Evolutionary conservation across 2,888 invertebrate genomes (phyloP).

Genomic region (Caenorhabditis wallacei): DNA sequence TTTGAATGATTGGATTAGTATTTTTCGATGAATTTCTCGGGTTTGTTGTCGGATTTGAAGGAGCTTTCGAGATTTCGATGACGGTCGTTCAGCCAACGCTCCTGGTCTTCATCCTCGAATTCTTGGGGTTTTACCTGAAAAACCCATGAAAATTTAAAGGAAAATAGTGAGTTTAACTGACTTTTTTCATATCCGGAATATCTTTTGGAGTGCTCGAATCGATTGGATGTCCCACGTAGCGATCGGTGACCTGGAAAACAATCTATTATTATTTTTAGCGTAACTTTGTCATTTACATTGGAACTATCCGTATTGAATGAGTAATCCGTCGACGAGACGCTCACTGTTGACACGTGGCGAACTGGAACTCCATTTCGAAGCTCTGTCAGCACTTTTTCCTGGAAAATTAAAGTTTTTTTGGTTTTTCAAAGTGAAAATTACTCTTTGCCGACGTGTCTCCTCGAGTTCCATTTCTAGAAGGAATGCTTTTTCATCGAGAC

Average conservation of each 20-base stretch:
- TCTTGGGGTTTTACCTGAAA: slow-evolving; percentile 14
- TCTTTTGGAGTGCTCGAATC: slow-evolving; percentile 42
- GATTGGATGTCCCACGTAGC: slow-evolving; percentile 38
- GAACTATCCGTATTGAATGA: slow-evolving; percentile 44
- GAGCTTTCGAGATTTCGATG: neutral
- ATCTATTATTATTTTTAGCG: neutral
- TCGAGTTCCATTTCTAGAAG: slow-evolving; percentile 63
- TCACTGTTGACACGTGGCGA: slow-evolving; percentile 54
- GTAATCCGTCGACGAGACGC: slow-evolving; percentile 45
- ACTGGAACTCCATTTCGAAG: slow-evolving; percentile 35
- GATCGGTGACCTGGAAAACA: slow-evolving; percentile 41
- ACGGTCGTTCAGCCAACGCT: slow-evolving; percentile 31
- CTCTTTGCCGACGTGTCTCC: slow-evolving; percentile 44
- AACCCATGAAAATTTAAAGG: neutral
- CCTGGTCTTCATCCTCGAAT: slow-evolving; percentile 38
- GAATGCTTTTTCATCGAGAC: slow-evolving; percentile 57
- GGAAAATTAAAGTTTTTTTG: slow-evolving; percentile 22
- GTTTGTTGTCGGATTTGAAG: slow-evolving; percentile 9
- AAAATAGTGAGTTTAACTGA: neutral
- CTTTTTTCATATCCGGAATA: slow-evolving; percentile 5
- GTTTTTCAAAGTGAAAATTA: neutral
- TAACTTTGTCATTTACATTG: slow-evolving; percentile 1
- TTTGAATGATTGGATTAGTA: no score
- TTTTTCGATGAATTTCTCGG: slow-evolving; percentile 20
- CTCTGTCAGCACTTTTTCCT: slow-evolving; percentile 56